Percentiles rank a stretch among this genome's conserved stretches.
Evolutionary conservation across 2,113 vertebrate species (phyloP).

Genomic region (Blennius ocellaris): DNA sequence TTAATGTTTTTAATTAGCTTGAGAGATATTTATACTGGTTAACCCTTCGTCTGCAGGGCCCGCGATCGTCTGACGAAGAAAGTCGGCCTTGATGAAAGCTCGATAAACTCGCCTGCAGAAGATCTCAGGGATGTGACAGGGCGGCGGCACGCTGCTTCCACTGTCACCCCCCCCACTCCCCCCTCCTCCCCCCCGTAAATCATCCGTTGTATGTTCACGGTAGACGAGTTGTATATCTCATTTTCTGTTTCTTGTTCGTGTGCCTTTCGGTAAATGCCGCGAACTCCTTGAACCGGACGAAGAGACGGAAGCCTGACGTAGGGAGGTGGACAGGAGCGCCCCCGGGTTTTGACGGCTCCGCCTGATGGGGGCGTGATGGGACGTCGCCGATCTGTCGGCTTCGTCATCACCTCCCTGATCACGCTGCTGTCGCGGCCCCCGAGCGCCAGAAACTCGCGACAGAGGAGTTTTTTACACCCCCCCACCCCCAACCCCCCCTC

Average conservation of each 20-base stretch:
- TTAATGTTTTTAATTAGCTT: slow-evolving; percentile 66
- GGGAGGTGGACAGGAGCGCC: slow-evolving; percentile 56
- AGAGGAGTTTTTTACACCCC: background rate
- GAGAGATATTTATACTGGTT: slow-evolving; percentile 55
- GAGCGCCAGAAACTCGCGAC: slow-evolving; percentile 1
- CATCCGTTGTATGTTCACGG: slow-evolving; percentile 22
- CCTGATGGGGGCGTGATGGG: slow-evolving; percentile 54
- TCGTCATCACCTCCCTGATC: slow-evolving; percentile 70
- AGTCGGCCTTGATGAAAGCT: background rate
- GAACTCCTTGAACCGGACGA: background rate
- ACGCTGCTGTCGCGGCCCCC: slow-evolving; percentile 57
- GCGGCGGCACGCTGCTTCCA: background rate
- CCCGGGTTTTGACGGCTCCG: slow-evolving; percentile 51
- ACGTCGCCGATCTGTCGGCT: slow-evolving; percentile 48
- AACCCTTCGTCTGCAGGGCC: slow-evolving; percentile 47
- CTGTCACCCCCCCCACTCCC: no score
- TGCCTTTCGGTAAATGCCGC: background rate
- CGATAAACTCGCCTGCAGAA: slow-evolving; percentile 27
- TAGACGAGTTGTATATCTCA: background rate
- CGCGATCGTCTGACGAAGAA: slow-evolving; percentile 1
- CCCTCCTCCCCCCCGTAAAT: slow-evolving; percentile 20
- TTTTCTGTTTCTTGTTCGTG: no score
- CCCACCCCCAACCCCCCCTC: no score
- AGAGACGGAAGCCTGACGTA: slow-evolving; percentile 28
- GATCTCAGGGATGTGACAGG: background rate